phyloP scores from a whole-genome alignment of 2,113 vertebrate genomes.

The Pituophis catenifer region DNA sequence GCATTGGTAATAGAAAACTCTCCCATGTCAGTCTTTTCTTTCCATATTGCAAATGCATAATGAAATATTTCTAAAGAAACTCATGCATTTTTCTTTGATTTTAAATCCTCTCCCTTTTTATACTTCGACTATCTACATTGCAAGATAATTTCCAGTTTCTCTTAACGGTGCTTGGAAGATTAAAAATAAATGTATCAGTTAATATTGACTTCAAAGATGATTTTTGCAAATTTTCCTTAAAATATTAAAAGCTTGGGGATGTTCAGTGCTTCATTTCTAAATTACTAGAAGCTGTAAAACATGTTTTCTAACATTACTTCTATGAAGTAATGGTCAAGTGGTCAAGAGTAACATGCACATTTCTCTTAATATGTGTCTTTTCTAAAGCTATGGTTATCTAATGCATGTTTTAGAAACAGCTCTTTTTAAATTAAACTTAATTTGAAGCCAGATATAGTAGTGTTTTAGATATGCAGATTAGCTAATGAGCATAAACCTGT shows the following conservation, averaged over 20 bases:
- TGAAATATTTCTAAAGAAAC: conserved; percentile 47
- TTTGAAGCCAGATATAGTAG: neutral
- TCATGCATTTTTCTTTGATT: conserved; percentile 32
- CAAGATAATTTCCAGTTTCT: conserved; percentile 1
- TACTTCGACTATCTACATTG: conserved; percentile 48
- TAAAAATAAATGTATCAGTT: neutral
- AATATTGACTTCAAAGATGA: neutral
- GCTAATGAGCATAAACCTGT: neutral
- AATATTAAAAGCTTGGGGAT: conserved; percentile 30
- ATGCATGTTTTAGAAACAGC: conserved; percentile 44
- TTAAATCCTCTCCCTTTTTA: conserved; percentile 53
- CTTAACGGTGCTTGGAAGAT: neutral
- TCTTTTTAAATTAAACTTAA: neutral
- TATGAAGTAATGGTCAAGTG: neutral
- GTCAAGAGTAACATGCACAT: neutral
- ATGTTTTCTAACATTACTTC: neutral
- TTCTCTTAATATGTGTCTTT: neutral
- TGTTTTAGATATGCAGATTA: neutral
- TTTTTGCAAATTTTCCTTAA: neutral
- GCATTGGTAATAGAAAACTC: conserved; percentile 46
- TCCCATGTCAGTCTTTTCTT: conserved; percentile 48
- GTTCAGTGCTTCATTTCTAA: neutral
- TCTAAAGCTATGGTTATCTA: neutral
- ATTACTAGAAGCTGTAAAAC: conserved; percentile 4
- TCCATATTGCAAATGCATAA: conserved; percentile 28